Evolutionary conservation across 2,888 invertebrate genomes (phyloP).

Genomic region (Malthinus seriepunctatus): DNA sequence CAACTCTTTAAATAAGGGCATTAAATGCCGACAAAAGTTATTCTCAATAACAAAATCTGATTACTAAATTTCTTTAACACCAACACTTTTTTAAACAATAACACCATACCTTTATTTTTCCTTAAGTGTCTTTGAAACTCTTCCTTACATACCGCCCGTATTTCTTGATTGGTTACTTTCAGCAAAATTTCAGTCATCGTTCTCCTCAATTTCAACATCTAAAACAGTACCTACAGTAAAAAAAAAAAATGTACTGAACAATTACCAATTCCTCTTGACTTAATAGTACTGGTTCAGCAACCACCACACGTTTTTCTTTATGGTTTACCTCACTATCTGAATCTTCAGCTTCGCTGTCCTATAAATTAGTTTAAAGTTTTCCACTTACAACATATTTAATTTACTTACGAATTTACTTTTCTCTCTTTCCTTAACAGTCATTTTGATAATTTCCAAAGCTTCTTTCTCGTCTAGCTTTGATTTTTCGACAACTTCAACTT

Average conservation of each 20-base stretch:
- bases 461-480: slow-evolving; percentile 60
- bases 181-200: slow-evolving; percentile 92
- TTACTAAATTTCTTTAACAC: slow-evolving; percentile 11
- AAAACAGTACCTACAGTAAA: slow-evolving; percentile 33
- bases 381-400: not conserved
- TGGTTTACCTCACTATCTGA: slow-evolving; percentile 57
- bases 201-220: slow-evolving; percentile 88
- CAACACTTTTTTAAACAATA: slow-evolving; percentile 22
- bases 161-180: slow-evolving; percentile 91
- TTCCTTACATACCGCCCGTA: slow-evolving; percentile 81
- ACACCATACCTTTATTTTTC: slow-evolving; percentile 75
- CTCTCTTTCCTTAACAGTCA: slow-evolving; percentile 53
- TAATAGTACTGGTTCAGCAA: slow-evolving; percentile 37
- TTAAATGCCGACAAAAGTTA: slow-evolving; percentile 11
- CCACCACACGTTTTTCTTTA: slow-evolving; percentile 45
- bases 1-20: slow-evolving; percentile 25
- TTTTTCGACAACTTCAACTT: slow-evolving; percentile 59
- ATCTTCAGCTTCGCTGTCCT: slow-evolving; percentile 55
- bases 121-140: slow-evolving; percentile 76
- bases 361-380: slow-evolving; percentile 1
- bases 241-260: slow-evolving; percentile 18
- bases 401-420: slow-evolving; percentile 66
- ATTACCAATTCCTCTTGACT: slow-evolving; percentile 64
- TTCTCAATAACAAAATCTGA: slow-evolving; percentile 15
- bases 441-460: slow-evolving; percentile 53